These are phyloP conservation scores for Genyomyrus donnyi DNA, from an alignment of 2,113 vertebrate species.

Conservation along the genomic window DNA sequence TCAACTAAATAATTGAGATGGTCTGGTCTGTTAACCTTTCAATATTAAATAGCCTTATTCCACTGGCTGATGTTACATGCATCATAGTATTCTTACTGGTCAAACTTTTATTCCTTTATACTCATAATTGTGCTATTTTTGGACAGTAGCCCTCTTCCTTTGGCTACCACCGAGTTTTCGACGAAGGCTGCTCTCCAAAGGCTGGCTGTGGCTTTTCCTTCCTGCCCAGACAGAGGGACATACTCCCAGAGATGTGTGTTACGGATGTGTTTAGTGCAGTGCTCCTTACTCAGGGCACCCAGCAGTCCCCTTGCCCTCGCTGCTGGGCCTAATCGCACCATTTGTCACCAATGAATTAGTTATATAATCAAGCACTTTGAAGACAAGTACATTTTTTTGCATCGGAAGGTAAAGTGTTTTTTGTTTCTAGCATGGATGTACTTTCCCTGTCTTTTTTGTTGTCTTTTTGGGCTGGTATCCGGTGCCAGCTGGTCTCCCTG, in stretches of 20 bases:
- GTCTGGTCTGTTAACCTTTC: neutral
- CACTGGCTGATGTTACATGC: neutral
- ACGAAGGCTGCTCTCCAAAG: conserved; percentile 6
- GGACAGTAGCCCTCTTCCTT: neutral
- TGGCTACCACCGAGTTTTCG: neutral
- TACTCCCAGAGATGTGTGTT: neutral
- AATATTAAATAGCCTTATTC: neutral
- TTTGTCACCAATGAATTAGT: neutral
- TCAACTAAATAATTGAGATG: neutral
- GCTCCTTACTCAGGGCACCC: neutral
- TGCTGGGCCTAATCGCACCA: neutral
- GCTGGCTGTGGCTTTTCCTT: neutral
- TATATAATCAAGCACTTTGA: neutral
- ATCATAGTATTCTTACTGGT: neutral
- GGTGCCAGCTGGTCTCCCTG: neutral
- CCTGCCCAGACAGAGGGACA: neutral
- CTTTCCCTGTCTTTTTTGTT: neutral
- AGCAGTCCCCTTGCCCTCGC: neutral
- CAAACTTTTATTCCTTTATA: neutral
- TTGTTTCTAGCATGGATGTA: neutral
- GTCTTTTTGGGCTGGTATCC: neutral
- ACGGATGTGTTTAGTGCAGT: neutral
- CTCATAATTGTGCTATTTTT: neutral
- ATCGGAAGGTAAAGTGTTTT: neutral
- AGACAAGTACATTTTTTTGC: neutral